Evolutionary conservation across 2,113 vertebrate genomes (phyloP), one percentile per base, ranked within the genome.

Genomic region (Centropus unirufus): DNA sequence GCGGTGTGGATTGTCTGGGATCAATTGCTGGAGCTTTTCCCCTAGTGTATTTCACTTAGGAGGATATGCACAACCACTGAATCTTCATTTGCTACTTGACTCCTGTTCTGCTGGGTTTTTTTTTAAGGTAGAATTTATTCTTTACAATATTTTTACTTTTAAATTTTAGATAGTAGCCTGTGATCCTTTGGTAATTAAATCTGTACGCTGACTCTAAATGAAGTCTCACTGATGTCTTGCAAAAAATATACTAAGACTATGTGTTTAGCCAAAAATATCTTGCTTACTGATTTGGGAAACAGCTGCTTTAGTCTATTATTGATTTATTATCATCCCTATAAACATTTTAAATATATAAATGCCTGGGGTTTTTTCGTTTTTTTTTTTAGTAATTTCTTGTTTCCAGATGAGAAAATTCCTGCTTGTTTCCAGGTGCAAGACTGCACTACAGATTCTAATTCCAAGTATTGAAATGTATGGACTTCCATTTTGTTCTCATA

Each of bases 401-500:
- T 89, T 84, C 15, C 17, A 79, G 42, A 2, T 79, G 13, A 75
- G 58, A 88, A 79, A 88, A 72, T 51, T 70, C 17, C 44, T 70
- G 3, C 5, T 84, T 89, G 7, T 75, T 84, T 94, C 29, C 55
- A 81, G 5, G 14, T 29, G 52, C 34, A 64, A 75, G 52, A 59
- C 20, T 52, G 13, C 26, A 34, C 20, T 72, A 68, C 16, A 76
- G 26, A 34, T 76, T 83, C 44, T 72, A 78, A 4, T 73, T 85
- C 67, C 40, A 39, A 72, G 24, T 80, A 19, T 76, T 22, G 66
- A 80, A 93, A 88, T 88, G 78, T 87, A 61, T 64, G 49, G 32
- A 64, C n/a, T 87, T 91, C 70, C 49, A 64, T 62, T 93, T 85
- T 75, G 61, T 80, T 93, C 62, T 86, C 63, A 86, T 93, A 83